Conservation (phyloP, 1,140 invertebrate genomes). For the Acromyrmex heyeri region DNA sequence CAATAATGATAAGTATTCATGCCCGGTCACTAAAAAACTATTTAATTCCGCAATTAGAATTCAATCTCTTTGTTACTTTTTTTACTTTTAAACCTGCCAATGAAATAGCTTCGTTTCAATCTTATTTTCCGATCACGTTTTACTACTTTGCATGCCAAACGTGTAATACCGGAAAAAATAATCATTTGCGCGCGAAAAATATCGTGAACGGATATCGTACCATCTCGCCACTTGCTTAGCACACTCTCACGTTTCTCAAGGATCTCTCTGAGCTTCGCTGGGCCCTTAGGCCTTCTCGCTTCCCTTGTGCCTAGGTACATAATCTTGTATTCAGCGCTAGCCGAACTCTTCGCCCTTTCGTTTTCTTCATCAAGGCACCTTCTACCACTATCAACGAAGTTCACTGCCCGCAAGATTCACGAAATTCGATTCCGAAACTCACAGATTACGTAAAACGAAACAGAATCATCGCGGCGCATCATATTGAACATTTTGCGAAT, state of each 20-base stretch:
- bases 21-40: not conserved
- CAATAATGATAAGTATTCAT: not conserved
- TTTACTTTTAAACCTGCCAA: not conserved
- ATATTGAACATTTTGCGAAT: not conserved
- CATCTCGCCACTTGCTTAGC: constrained; percentile 84
- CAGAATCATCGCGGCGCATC: not conserved
- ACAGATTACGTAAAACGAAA: constrained; percentile 47
- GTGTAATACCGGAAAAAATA: not conserved
- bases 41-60: not conserved
- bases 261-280: constrained; percentile 80
- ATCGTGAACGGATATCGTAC: constrained; percentile 73
- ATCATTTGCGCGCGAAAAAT: not conserved
- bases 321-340: constrained; percentile 65
- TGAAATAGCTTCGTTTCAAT: not conserved
- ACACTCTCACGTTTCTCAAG: constrained; percentile 81
- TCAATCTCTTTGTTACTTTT: not conserved
- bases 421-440: not conserved
- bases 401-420: not conserved
- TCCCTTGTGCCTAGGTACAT: constrained; percentile 81
- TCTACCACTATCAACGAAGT: not conserved
- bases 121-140: not conserved
- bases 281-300: constrained; percentile 80
- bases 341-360: not conserved
- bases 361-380: constrained; percentile 33
- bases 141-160: not conserved